Conservation (phyloP, 2,113 vertebrate genomes). For the Rhineura floridana region DNA sequence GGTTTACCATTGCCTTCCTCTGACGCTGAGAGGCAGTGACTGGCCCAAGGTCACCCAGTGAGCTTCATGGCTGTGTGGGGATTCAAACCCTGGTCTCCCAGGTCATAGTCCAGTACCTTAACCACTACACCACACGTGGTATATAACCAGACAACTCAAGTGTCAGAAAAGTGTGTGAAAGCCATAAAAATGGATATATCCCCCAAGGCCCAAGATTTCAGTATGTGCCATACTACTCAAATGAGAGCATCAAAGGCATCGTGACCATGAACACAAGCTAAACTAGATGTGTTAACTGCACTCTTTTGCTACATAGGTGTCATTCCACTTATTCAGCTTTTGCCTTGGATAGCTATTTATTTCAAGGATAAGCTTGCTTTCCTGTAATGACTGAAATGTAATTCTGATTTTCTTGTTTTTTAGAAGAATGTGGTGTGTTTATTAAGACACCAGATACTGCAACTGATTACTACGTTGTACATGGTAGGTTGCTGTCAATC, state of each 20-base stretch:
- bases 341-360: neutral
- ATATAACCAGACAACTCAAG: neutral
- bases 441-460: conserved; percentile 83
- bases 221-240: neutral
- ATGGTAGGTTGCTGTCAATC: conserved; percentile 64
- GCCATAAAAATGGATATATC: neutral
- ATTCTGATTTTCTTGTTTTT: conserved; percentile 65
- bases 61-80: no score
- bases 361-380: neutral
- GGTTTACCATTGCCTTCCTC: no score
- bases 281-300: neutral
- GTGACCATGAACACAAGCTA: neutral
- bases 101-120: no score
- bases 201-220: neutral
- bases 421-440: conserved; percentile 90
- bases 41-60: no score
- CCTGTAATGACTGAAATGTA: conserved; percentile 15
- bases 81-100: no score
- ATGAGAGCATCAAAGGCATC: no score
- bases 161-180: neutral
- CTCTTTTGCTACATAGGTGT: neutral
- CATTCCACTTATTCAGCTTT: neutral
- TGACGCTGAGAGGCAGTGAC: no score
- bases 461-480: conserved; percentile 61
- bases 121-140: no score